Evolutionary conservation across 2,113 vertebrate genomes (phyloP), one percentile per base, ranked within the genome.

Genomic region (Ceyx margarethae): DNA sequence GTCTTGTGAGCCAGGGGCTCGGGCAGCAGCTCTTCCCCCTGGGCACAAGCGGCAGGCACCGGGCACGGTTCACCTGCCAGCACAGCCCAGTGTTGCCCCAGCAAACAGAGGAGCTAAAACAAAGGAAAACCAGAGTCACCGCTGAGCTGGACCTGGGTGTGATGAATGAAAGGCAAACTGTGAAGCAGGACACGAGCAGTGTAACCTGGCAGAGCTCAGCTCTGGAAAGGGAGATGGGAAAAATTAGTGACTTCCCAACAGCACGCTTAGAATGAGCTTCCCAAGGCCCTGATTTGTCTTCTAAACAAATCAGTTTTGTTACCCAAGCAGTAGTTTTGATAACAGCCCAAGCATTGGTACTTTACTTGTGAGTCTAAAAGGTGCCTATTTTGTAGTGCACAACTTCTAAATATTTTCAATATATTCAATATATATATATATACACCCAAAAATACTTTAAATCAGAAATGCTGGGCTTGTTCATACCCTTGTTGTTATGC

Each of bases 121-220:
- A 92, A 93, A 90, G 83, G 90, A 4, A 15, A 20, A 23, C 0
- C 45, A 7, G 85, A 86, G 87, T 28, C 81, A 5, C 62, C 23
- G 62, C 74, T 67, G 78, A 53, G 4, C 58, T 15, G 67, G 5
- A 0, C 10, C 51, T 2, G 75, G n/a, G 54, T 2, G 66, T 1
- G 29, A 35, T 60, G 74, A 20, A n/a, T 14, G 74, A 75, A 85
- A n/a, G 3, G 48, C 74, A 40, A 51, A 45, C 66, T 22, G 64
- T 48, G 23, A 40, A 8, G 3, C 1, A 1, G 73, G 56, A 20
- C 5, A 0, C 2, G 6, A 1, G 5, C 31, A 0, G 20, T 13
- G 3, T 5, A 2, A 11, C 11, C 16, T 3, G 73, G 29, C 12
- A 85, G 46, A 43, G 31, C 61, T 60, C 43, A 46, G 67, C 58